Percentiles rank a stretch among this genome's conserved stretches.
Conservation (phyloP, 1,140 invertebrate species). For the Cyphomyrmex costatus region DNA sequence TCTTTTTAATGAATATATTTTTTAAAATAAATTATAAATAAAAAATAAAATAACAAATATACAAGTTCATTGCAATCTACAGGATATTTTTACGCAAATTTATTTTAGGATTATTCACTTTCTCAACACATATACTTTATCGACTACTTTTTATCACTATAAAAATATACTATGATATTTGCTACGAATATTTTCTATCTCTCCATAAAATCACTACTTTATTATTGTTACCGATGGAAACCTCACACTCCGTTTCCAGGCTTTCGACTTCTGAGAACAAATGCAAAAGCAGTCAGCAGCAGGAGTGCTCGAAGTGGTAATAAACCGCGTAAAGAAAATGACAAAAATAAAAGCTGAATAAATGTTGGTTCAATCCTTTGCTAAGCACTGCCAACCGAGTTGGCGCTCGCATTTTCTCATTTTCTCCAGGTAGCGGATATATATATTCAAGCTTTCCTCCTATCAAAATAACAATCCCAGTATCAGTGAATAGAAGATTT, state of each 20-base stretch:
- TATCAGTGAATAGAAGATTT: not conserved
- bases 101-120: not conserved
- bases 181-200: not conserved
- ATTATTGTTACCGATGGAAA: not conserved
- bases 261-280: slow-evolving; percentile 19
- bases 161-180: not conserved
- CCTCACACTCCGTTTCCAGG: not conserved
- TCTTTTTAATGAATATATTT: not conserved
- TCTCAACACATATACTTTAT: not conserved
- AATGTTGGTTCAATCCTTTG: slow-evolving; percentile 34
- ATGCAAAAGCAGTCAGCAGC: slow-evolving; percentile 26
- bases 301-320: slow-evolving; percentile 15
- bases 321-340: slow-evolving; percentile 26
- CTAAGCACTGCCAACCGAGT: not conserved
- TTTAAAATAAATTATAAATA: not conserved
- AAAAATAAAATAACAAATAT: not conserved
- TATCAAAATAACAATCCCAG: not conserved
- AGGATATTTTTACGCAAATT: slow-evolving; percentile 14
- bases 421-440: slow-evolving; percentile 21
- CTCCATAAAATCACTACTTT: slow-evolving; percentile 28
- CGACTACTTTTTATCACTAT: slow-evolving; percentile 16
- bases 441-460: slow-evolving; percentile 19
- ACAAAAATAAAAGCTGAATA: slow-evolving; percentile 53
- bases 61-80: not conserved
- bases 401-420: slow-evolving; percentile 37